Evolutionary conservation across 2,888 invertebrate species (phyloP).

Genomic region (Cyclophora albipunctata): DNA sequence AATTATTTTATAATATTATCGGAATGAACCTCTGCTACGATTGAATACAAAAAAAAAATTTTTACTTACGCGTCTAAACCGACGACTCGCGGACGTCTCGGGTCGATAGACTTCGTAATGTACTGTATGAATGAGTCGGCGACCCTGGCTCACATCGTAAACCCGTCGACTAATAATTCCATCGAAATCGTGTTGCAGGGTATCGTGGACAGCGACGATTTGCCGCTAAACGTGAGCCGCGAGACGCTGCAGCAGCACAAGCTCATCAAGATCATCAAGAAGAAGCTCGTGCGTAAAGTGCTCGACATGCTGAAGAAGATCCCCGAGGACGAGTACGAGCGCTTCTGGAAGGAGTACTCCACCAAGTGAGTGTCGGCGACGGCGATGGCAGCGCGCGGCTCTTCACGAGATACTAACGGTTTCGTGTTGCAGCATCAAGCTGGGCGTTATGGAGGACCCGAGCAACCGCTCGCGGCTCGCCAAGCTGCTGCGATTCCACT

Average conservation of each 20-base stretch:
- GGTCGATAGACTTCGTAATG: too few relatives aligned
- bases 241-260: conserved; percentile 99
- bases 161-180: too few relatives aligned
- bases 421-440: conserved; percentile 82
- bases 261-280: conserved; percentile 98
- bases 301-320: conserved; percentile 99
- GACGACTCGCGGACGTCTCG: too few relatives aligned
- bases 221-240: conserved; percentile 97
- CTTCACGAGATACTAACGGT: background rate
- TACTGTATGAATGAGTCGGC: too few relatives aligned
- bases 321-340: conserved; percentile 88
- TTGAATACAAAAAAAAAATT: too few relatives aligned
- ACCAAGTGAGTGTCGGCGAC: conserved; percentile 83
- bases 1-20: too few relatives aligned
- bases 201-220: conserved; percentile 98
- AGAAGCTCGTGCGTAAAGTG: conserved; percentile 97
- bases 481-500: conserved; percentile 93
- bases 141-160: too few relatives aligned
- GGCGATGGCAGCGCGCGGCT: background rate
- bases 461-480: conserved; percentile 96
- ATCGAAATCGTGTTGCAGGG: conserved; percentile 66
- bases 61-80: too few relatives aligned
- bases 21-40: too few relatives aligned
- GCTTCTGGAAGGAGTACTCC: conserved; percentile 99
- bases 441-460: conserved; percentile 98